phyloP scores from a whole-genome alignment of 2,888 invertebrate species.

The Euplagia quadripunctaria region DNA sequence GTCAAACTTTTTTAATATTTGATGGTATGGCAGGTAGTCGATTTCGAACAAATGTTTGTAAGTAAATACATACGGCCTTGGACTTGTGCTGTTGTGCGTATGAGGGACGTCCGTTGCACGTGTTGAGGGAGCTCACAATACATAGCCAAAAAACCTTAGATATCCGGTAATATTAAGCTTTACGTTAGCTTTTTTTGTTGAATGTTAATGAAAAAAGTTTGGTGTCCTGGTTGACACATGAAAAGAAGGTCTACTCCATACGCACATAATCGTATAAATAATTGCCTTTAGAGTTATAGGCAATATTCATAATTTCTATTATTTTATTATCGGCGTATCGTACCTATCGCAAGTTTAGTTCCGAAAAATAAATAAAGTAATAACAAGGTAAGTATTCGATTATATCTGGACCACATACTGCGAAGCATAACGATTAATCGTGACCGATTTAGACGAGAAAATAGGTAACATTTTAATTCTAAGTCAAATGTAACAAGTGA shows the following conservation, averaged over 20 bases:
- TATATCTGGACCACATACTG: no score
- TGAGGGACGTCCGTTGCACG: conserved; percentile 66
- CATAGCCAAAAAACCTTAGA: conserved; percentile 56
- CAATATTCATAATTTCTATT: background rate
- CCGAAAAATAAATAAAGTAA: background rate
- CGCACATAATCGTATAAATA: no score
- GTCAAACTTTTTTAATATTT: conserved; percentile 31
- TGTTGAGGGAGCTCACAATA: conserved; percentile 59
- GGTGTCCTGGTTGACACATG: background rate
- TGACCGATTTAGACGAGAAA: background rate
- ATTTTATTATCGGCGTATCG: background rate
- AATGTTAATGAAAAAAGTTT: background rate
- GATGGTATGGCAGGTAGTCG: conserved; percentile 21
- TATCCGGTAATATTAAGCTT: conserved; percentile 52
- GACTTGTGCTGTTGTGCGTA: conserved; percentile 55
- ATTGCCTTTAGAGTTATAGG: background rate
- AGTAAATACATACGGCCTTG: conserved; percentile 71
- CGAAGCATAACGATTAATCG: background rate
- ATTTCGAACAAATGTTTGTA: conserved; percentile 53
- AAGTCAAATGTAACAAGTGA: background rate
- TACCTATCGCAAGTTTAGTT: background rate
- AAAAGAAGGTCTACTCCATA: background rate
- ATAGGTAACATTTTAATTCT: background rate
- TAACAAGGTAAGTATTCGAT: background rate
- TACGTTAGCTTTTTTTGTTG: conserved; percentile 7